Conservation (phyloP, 2,113 vertebrate species). For the Tor tambroides region DNA sequence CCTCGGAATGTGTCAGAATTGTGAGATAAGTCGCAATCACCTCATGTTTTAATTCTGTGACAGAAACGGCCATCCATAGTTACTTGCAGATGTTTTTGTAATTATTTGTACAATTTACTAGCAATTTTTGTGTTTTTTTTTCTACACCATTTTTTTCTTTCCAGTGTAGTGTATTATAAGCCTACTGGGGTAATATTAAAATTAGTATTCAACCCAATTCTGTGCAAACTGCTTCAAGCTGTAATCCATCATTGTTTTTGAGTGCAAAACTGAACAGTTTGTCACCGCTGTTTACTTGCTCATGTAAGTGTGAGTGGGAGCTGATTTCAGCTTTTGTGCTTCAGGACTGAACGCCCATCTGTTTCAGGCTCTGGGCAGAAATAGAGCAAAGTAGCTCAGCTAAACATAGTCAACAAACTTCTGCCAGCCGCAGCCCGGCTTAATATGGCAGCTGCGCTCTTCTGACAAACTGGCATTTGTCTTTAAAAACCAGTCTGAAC, state of each 20-base stretch:
- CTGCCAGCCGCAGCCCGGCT: constrained; percentile 38
- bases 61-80: too few relatives aligned
- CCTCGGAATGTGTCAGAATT: too few relatives aligned
- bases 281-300: neutral
- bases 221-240: too few relatives aligned
- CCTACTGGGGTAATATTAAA: too few relatives aligned
- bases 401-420: constrained; percentile 62
- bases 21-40: too few relatives aligned
- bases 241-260: neutral
- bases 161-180: too few relatives aligned
- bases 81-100: too few relatives aligned
- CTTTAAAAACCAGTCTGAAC: constrained; percentile 66
- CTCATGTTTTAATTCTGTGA: too few relatives aligned
- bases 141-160: too few relatives aligned
- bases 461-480: constrained; percentile 47
- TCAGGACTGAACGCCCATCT: constrained; percentile 27
- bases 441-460: constrained; percentile 65
- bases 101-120: too few relatives aligned
- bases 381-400: constrained; percentile 54
- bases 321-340: constrained; percentile 30
- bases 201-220: too few relatives aligned
- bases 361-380: constrained; percentile 46
- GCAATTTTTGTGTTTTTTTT: too few relatives aligned
- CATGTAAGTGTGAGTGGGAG: neutral
- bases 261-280: neutral